These are phyloP conservation scores for Tipula helvola DNA, from an alignment of 2,888 invertebrate species.

Conservation along the genomic window DNA sequence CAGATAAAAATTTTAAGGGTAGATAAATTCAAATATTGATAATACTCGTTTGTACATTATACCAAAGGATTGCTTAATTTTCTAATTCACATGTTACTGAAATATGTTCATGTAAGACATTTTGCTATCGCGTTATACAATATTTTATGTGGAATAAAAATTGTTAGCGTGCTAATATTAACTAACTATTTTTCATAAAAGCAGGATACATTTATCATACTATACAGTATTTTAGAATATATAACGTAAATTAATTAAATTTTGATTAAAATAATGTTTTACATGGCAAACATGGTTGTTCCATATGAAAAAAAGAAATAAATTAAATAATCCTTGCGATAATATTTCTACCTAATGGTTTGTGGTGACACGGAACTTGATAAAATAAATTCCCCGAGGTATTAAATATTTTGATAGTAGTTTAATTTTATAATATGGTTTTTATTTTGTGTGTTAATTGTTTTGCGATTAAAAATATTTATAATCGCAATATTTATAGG, in stretches of 20 bases:
- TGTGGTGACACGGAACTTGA: not conserved
- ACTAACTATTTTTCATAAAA: not conserved
- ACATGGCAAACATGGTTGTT: not conserved
- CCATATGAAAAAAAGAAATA: not conserved
- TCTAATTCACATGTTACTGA: not conserved
- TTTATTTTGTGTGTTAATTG: not conserved
- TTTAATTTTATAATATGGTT: not conserved
- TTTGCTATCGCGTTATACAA: not conserved
- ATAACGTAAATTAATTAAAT: not conserved
- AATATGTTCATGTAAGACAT: not conserved
- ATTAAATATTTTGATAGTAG: not conserved
- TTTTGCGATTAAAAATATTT: not conserved
- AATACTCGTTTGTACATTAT: too few species aligned
- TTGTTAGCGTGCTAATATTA: not conserved
- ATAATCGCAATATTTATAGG: not conserved
- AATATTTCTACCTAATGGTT: not conserved
- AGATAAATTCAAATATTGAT: too few species aligned
- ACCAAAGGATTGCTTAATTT: not conserved
- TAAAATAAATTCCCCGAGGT: not conserved
- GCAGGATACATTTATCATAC: not conserved
- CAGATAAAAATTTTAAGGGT: too few species aligned
- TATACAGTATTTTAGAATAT: not conserved
- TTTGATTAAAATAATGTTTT: not conserved
- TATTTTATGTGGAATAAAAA: not conserved
- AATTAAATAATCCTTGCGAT: not conserved